Base-by-base conservation (phyloP, 1,140 invertebrate species). In the Cotesia glomerata region DNA sequence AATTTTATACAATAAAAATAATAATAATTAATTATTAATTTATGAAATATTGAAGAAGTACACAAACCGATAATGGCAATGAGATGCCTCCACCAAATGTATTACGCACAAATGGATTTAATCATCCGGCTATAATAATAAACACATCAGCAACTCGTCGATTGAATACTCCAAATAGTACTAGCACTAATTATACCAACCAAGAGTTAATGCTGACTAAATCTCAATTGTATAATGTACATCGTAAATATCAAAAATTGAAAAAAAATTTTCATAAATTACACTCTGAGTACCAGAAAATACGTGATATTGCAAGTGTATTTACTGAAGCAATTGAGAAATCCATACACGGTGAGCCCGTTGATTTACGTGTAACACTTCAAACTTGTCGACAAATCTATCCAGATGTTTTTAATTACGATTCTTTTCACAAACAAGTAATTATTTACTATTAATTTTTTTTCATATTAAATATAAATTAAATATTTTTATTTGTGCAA, bases 321-420 rank as follows among this genome's bases (percentile, higher is more conserved):
- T 82, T 92, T 26, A 89, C 91, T 0, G 84, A 86, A 59, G 87
- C 89, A 18, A 77, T 92, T 61, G 91, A 92, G 79, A 84, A 85
- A 74, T 89, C 90, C 8, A 88, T 90, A 0, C 84, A 87, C 77
- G 91, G 91, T 18, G 84, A 90, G 76, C 74, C 84, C n/a, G 88
- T 91, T 3, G 85, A 89, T 77, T 75, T 89, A 59, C 86, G 88
- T 80, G 81, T 73, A 8, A 88, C 88, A 8, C 75, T 89, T 3
- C 81, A 85, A 51, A 82, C 85, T 39, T 89, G 89, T 74, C 81
- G 82, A 5, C 80, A 85, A 32, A 86, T 88, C 52, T 87, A 87
- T 80, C 88, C 89, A 18, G 87, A 89, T 71, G 77, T 88, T 18
- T 89, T 89, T 76, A 76, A 79, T 58, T 79, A 79, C 61, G 82